Evolutionary conservation across 2,113 vertebrate species (phyloP).

Genomic region (Anthoscopus minutus): DNA sequence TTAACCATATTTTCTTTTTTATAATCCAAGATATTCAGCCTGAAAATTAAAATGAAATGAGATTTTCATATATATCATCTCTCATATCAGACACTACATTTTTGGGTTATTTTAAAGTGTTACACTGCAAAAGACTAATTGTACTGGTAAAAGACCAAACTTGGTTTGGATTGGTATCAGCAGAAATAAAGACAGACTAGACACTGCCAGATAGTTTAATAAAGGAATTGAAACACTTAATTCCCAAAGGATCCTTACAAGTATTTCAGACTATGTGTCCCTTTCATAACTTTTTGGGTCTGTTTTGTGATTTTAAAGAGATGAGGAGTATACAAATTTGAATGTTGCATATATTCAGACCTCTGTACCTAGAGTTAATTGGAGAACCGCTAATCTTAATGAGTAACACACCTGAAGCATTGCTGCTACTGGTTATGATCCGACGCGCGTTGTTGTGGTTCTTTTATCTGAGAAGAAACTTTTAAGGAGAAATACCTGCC

Average conservation of each 20-base stretch:
- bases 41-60: conserved; percentile 16
- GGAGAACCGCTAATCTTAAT: conserved; percentile 50
- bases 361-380: conserved; percentile 60
- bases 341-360: conserved; percentile 63
- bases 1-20: conserved; percentile 44
- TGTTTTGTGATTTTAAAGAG: not conserved
- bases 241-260: not conserved
- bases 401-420: conserved; percentile 20
- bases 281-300: conserved; percentile 27
- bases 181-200: conserved; percentile 25
- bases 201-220: conserved; percentile 35
- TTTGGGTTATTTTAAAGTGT: conserved; percentile 26
- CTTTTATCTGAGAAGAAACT: conserved; percentile 99
- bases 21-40: conserved; percentile 41
- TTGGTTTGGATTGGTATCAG: not conserved
- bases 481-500: conserved; percentile 94
- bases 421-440: conserved; percentile 78
- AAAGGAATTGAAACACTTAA: not conserved
- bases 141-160: conserved; percentile 25
- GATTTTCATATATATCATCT: conserved; percentile 7
- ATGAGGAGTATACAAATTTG: conserved; percentile 39
- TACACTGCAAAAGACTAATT: conserved; percentile 21
- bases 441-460: conserved; percentile 93
- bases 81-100: not conserved
- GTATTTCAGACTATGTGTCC: conserved; percentile 46